phyloP scores from a whole-genome alignment of 2,113 vertebrate genomes.

The Paramisgurnus dabryanus region DNA sequence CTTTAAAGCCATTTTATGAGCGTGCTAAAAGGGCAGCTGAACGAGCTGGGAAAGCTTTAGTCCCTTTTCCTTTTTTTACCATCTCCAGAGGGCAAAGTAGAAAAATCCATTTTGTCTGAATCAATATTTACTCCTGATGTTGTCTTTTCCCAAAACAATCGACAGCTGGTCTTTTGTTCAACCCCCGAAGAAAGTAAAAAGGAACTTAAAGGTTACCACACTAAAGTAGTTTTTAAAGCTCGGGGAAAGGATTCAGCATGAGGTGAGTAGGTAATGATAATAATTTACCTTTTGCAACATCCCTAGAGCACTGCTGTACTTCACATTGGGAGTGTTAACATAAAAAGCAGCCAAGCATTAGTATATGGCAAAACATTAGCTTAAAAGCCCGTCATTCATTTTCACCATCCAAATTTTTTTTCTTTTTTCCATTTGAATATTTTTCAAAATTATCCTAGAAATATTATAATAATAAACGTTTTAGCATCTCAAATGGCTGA shows the following conservation, averaged over 20 bases:
- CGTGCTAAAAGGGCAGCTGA: constrained; percentile 20
- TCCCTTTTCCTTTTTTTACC: constrained; percentile 28
- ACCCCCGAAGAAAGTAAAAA: constrained; percentile 19
- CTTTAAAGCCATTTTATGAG: constrained; percentile 19
- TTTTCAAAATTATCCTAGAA: neutral
- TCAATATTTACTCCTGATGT: constrained; percentile 45
- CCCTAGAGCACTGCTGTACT: constrained; percentile 33
- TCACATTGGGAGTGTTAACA: constrained; percentile 32
- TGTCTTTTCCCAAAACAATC: constrained; percentile 34
- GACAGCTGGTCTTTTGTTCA: constrained; percentile 41
- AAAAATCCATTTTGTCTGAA: constrained; percentile 45
- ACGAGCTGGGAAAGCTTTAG: constrained; percentile 22
- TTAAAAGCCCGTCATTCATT: constrained; percentile 42
- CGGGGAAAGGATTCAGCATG: neutral
- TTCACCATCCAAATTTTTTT: neutral
- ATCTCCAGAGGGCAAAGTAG: constrained; percentile 20
- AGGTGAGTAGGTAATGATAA: constrained; percentile 19
- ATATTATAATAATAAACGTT: neutral
- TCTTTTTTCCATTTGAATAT: neutral
- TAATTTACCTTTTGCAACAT: constrained; percentile 43
- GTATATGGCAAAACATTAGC: constrained; percentile 30
- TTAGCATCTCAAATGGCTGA: neutral
- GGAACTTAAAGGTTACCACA: constrained; percentile 45
- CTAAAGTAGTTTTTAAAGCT: constrained; percentile 23
- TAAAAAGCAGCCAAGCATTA: constrained; percentile 26